phyloP scores from a whole-genome alignment of 1,140 invertebrate species.

The Scaptomyza hsui region DNA sequence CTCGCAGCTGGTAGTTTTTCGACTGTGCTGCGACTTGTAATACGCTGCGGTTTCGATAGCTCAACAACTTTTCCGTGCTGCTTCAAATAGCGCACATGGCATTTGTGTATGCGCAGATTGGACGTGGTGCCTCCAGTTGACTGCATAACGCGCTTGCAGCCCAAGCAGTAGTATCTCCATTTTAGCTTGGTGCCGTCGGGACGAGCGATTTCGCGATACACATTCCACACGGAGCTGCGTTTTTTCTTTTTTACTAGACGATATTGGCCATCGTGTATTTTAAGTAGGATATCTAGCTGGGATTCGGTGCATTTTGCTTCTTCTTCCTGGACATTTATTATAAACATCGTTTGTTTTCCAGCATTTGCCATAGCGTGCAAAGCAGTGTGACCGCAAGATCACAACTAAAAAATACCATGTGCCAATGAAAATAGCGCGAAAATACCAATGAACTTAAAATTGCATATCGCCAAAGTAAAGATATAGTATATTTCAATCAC shows the following conservation, averaged over 20 bases:
- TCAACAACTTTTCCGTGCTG: slow-evolving; percentile 19
- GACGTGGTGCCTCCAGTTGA: slow-evolving; percentile 69
- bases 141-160: slow-evolving; percentile 69
- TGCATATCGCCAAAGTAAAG: not conserved
- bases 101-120: slow-evolving; percentile 68
- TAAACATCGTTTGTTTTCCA: slow-evolving; percentile 34
- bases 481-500: no score
- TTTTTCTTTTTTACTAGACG: slow-evolving; percentile 40
- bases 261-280: slow-evolving; percentile 54
- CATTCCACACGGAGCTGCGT: slow-evolving; percentile 57
- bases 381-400: slow-evolving; percentile 12
- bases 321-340: slow-evolving; percentile 42
- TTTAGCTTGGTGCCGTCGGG: slow-evolving; percentile 55
- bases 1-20: not conserved
- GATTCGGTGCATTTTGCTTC: slow-evolving; percentile 45
- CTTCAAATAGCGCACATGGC: slow-evolving; percentile 60
- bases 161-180: slow-evolving; percentile 49
- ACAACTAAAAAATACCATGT: not conserved
- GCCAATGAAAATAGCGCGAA: not conserved
- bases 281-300: slow-evolving; percentile 34
- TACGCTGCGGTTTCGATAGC: not conserved
- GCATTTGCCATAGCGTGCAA: slow-evolving; percentile 19
- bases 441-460: slow-evolving; percentile 4
- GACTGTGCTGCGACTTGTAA: not conserved
- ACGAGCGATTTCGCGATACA: slow-evolving; percentile 54